A percentile compares a stretch with the other conserved stretches of the same genome.
Evolutionary conservation across 2,113 vertebrate genomes (phyloP).

Genomic region (Campylomormyrus numenius): DNA sequence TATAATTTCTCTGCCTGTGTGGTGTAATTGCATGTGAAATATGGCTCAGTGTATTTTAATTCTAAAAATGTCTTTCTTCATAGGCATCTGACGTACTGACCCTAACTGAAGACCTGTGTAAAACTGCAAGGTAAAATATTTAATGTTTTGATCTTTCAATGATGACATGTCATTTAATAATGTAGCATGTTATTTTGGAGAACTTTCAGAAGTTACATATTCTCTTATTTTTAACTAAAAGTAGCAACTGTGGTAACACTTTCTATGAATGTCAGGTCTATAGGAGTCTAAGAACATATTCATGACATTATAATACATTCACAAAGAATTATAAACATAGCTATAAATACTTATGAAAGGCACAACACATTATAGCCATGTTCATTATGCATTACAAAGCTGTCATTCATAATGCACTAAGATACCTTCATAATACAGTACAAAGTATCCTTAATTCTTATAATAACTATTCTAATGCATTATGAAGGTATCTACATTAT

Average conservation of each 20-base stretch:
- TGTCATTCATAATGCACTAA: neutral
- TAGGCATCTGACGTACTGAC: conserved; percentile 38
- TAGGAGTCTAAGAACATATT: neutral
- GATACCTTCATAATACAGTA: neutral
- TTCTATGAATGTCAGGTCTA: neutral
- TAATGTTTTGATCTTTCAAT: neutral
- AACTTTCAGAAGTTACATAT: neutral
- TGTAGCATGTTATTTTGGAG: neutral
- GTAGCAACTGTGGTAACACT: neutral
- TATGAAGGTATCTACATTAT: neutral
- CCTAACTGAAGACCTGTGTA: conserved; percentile 36
- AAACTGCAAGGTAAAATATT: conserved; percentile 20
- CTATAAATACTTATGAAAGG: neutral
- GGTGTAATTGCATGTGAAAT: neutral
- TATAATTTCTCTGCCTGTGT: neutral
- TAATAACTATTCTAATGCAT: neutral
- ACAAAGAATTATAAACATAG: neutral
- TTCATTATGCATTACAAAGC: neutral
- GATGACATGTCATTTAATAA: neutral
- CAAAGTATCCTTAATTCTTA: neutral
- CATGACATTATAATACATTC: neutral
- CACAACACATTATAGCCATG: neutral
- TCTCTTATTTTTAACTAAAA: neutral
- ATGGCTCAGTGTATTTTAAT: neutral
- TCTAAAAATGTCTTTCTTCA: conserved; percentile 9